Percentiles rank a stretch among this genome's conserved stretches.
Conservation (phyloP, 1,140 invertebrate species). For the Eulimnadia texana region DNA sequence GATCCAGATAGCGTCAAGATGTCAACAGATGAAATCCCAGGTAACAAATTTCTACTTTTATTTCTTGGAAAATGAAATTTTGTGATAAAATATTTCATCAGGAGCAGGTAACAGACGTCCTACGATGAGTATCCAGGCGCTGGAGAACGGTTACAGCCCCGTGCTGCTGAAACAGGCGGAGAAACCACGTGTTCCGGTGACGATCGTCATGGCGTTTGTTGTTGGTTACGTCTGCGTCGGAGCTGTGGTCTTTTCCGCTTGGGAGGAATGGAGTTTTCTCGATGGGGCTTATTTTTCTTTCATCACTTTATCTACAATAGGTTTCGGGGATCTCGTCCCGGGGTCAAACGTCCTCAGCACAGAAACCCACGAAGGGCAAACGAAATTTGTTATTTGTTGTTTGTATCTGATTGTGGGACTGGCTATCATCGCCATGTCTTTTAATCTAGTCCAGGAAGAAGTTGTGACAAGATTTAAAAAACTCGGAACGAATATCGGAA, state of each 20-base stretch:
- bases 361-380: constrained; percentile 36
- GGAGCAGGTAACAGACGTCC: too few relatives aligned
- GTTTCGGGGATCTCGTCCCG: constrained; percentile 74
- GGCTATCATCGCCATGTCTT: constrained; percentile 81
- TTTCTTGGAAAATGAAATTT: too few relatives aligned
- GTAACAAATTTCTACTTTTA: too few relatives aligned
- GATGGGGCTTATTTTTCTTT: constrained; percentile 92
- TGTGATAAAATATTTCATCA: too few relatives aligned
- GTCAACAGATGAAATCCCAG: too few relatives aligned
- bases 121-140: too few relatives aligned
- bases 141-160: too few relatives aligned
- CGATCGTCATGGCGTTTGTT: constrained; percentile 50
- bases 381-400: constrained; percentile 65
- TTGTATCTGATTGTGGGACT: constrained; percentile 74
- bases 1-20: too few relatives aligned
- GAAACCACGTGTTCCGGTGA: constrained; percentile 43
- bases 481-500: constrained; percentile 9
- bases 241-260: constrained; percentile 69
- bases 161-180: constrained; percentile 8
- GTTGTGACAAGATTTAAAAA: constrained; percentile 35
- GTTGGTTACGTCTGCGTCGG: constrained; percentile 58
- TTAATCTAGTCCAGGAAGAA: constrained; percentile 80
- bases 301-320: constrained; percentile 56
- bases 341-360: constrained; percentile 35
- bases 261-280: constrained; percentile 73